Conservation (phyloP, 2,113 vertebrate genomes). For the Uria aalge region DNA sequence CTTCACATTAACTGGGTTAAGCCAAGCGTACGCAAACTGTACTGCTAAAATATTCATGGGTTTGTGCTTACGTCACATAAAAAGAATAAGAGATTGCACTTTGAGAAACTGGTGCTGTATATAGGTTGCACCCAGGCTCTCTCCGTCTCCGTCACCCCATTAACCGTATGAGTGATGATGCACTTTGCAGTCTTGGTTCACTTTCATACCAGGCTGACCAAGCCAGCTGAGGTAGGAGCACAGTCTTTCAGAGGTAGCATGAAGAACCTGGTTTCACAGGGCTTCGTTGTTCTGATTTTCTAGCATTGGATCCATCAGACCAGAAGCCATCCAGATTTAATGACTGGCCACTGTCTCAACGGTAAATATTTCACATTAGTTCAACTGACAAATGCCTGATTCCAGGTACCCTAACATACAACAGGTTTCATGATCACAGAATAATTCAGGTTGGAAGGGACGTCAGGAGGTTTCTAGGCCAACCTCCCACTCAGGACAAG, state of each 20-base stretch:
- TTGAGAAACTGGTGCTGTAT: neutral
- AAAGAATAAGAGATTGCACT: neutral
- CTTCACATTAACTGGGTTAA: neutral
- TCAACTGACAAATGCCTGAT: neutral
- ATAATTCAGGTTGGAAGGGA: neutral
- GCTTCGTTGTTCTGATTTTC: neutral
- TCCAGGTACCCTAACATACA: neutral
- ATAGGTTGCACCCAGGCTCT: neutral
- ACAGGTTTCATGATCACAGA: neutral
- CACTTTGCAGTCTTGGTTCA: neutral
- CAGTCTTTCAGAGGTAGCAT: neutral
- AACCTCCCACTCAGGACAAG: neutral
- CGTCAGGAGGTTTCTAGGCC: neutral
- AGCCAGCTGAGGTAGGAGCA: neutral
- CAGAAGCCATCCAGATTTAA: neutral
- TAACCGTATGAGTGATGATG: rapidly evolving
- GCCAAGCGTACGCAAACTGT: neutral
- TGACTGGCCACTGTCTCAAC: too few relatives aligned
- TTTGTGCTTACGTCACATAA: neutral
- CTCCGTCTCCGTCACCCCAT: neutral
- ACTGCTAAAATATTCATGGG: conserved; percentile 25
- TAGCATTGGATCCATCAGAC: neutral
- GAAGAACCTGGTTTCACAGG: neutral
- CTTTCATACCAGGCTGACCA: neutral
- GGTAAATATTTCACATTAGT: neutral